phyloP scores from a whole-genome alignment of 1,140 invertebrate species.

The Calycopis cecrops region DNA sequence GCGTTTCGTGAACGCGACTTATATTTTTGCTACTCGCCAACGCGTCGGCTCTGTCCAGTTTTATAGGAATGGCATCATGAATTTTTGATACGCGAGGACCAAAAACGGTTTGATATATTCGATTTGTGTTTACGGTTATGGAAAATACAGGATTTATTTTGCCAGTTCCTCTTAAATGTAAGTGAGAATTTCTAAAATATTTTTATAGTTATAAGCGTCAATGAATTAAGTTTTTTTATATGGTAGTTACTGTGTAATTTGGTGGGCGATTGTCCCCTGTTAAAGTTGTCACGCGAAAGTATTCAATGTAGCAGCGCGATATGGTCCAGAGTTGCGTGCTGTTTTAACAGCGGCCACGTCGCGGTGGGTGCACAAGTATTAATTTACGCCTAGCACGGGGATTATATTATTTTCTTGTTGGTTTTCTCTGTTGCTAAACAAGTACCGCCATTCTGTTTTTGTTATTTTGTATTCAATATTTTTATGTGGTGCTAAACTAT shows the following conservation, averaged over 20 bases:
- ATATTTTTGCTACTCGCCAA: slow-evolving; percentile 70
- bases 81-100: slow-evolving; percentile 65
- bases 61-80: slow-evolving; percentile 67
- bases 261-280: slow-evolving; percentile 20
- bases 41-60: slow-evolving; percentile 56
- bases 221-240: slow-evolving; percentile 65
- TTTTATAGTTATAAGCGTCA: slow-evolving; percentile 69
- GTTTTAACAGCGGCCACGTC: slow-evolving; percentile 5
- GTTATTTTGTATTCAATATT: slow-evolving; percentile 47
- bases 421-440: slow-evolving; percentile 34
- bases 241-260: slow-evolving; percentile 49
- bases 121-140: slow-evolving; percentile 37
- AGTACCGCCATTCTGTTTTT: slow-evolving; percentile 41
- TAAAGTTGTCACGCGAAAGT: slow-evolving; percentile 9
- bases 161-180: slow-evolving; percentile 73
- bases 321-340: slow-evolving; percentile 7
- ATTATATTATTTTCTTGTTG: slow-evolving; percentile 36
- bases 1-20: slow-evolving; percentile 51
- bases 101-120: slow-evolving; percentile 54
- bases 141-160: slow-evolving; percentile 71
- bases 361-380: slow-evolving; percentile 49
- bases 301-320: slow-evolving; percentile 1
- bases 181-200: slow-evolving; percentile 73
- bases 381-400: slow-evolving; percentile 36
- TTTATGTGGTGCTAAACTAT: slow-evolving; percentile 51